These are phyloP conservation scores for Machimus atricapillus DNA, from an alignment of 2,888 invertebrate genomes.

Conservation along the genomic window DNA sequence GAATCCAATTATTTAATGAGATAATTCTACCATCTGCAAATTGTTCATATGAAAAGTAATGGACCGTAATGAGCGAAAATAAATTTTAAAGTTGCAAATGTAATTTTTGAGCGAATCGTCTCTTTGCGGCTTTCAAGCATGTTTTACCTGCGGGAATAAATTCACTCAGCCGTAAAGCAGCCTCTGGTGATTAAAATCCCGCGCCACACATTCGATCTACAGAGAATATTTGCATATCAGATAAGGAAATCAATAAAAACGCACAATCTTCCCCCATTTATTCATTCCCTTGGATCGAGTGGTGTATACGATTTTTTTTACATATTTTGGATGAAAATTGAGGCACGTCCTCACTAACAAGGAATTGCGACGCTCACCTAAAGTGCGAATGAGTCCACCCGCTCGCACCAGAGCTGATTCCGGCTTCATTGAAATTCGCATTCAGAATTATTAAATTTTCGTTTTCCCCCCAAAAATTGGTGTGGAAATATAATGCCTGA, in stretches of 20 bases:
- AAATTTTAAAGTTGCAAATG: neutral
- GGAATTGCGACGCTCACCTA: neutral
- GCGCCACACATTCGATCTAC: neutral
- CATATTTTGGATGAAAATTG: neutral
- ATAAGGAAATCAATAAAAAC: neutral
- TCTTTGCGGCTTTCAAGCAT: neutral
- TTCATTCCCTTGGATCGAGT: neutral
- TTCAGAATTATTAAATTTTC: slow-evolving; percentile 10
- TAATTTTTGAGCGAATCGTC: neutral
- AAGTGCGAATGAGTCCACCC: neutral
- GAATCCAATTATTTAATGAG: neutral
- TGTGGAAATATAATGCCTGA: neutral
- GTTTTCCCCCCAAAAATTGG: neutral
- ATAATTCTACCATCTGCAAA: neutral
- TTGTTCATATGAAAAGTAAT: neutral
- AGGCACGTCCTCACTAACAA: neutral
- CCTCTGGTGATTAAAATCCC: neutral
- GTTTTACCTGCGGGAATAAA: neutral
- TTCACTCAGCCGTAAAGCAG: neutral
- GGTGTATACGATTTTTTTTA: neutral
- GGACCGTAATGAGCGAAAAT: neutral
- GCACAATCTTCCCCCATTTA: neutral
- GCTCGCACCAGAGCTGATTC: neutral
- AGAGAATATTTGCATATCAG: neutral
- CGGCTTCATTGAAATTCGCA: neutral